Base-by-base conservation (phyloP, 2,797 vertebrate genomes). In the Tachyglossus aculeatus region DNA sequence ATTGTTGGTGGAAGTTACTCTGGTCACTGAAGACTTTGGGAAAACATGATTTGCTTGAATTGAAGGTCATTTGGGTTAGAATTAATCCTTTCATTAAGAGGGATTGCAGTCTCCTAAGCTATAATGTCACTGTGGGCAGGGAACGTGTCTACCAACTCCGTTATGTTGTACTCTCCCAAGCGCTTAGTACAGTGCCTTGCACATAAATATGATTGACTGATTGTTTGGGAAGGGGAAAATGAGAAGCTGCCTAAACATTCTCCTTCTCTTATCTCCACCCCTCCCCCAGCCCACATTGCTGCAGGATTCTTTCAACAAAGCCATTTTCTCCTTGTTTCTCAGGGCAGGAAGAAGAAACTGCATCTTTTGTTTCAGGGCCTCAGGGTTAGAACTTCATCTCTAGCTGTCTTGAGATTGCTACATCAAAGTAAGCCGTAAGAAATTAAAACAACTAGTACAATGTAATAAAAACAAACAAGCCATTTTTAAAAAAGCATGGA, bases 391-490 rank as follows among this genome's bases (percentile, higher is more conserved):
- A 77, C 53, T 79, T 88, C 45, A 74, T 79, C 65, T 83, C 63
- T 41, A 66, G 7, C 54, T 87, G 64, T 67, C 74, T 62, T 78
- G 75, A 86, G 24, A 13, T 71, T 81, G 18, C 51, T 86, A 72
- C 76, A 74, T 80, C 70, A 74, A 86, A 84, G 76, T 24, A 85
- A 65, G 27, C 34, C 66, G 40, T 48, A 62, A 82, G 65, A 86
- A 87, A 87, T 90, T 86, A 87, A 85, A 89, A 83, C 67, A 51
- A 58, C 44, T 10, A 21, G n/a, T 36, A 81, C 68, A 69, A 75
- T 69, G 31, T 71, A 83, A 86, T 67, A 76, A 77, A 87, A 88
- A 81, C 70, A 65, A 87, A 65, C 64, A 88, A 80, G 38, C 5
- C 27, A 21, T 76, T 78, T 64, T 44, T 33, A 6, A 59, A 56